Conservation (phyloP, 2,113 vertebrate species). For the Chaenocephalus aceratus region DNA sequence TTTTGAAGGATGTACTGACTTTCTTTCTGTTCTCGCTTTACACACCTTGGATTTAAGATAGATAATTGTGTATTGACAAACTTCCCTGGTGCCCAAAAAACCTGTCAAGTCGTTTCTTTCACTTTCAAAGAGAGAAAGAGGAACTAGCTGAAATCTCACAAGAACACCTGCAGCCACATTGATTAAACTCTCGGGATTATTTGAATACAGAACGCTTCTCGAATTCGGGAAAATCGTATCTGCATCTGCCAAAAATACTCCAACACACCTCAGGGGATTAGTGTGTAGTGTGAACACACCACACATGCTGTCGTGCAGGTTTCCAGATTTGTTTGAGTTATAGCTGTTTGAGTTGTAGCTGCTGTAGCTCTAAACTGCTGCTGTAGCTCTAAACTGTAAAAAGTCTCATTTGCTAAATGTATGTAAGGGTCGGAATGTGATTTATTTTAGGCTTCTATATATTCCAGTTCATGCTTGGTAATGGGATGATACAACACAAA, state of each 20-base stretch:
- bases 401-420: not conserved
- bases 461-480: not conserved
- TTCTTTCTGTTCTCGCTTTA: constrained; percentile 25
- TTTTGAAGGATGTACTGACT: constrained; percentile 51
- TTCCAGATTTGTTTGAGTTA: not conserved
- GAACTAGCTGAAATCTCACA: constrained; percentile 40
- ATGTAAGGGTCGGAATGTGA: not conserved
- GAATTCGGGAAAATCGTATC: constrained; percentile 48
- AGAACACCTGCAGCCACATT: constrained; percentile 44
- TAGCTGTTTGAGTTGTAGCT: not conserved
- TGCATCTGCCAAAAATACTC: constrained; percentile 37
- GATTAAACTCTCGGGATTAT: constrained; percentile 56
- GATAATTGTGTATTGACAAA: constrained; percentile 69
- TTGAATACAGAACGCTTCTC: constrained; percentile 29
- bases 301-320: constrained; percentile 2
- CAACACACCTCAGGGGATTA: not conserved
- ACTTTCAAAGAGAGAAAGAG: not conserved
- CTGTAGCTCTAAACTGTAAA: not conserved
- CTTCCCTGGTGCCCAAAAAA: constrained; percentile 17
- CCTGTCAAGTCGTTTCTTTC: constrained; percentile 36
- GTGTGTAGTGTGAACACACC: not conserved
- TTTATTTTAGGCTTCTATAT: not conserved
- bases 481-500: not conserved
- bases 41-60: not conserved
- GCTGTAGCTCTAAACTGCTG: no score